Base-by-base conservation (phyloP, 2,888 invertebrate species). In the Zygogramma bicolorata region DNA sequence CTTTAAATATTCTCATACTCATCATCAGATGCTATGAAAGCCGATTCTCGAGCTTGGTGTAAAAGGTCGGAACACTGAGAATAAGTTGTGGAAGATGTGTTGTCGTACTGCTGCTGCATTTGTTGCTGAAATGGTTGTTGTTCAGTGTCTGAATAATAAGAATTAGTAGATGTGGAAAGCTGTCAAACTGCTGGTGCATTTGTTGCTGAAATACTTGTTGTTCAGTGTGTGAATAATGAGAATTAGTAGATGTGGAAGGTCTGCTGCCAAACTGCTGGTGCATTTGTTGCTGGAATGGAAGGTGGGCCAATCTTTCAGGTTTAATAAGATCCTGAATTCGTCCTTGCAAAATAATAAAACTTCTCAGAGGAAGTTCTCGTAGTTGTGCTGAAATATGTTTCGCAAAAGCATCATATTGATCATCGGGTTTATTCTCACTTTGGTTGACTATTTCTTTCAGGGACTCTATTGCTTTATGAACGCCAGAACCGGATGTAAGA, bases 341-440 rank as follows among this genome's bases (percentile, higher is more conserved):
- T 25, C 62, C 42, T 62, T 62, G 62, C 42, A 62, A 42, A 42
- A 42, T 25, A 42, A 62, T 46, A 27, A 62, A 62, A 62, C 40
- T 42, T 42, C 42, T 62, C 18, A 46, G 13, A 42, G 42, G 42
- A 22, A 61, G 34, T 40, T 62, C 61, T 40, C 61, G 15, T 27
- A 62, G 27, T 62, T 62, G 62, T 22, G 42, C 18, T 25, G 62
- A 40, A 62, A 42, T 62, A 42, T 62, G 46, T 46, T 62, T 62
- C 6, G 27, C 29, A 62, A 15, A 62, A 25, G 8, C 31, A 46
- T 62, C 62, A 42, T 42, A 62, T 62, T 40, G 15, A 40, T 2
- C 40, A 40, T 40, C 40, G 40, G 42, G 27, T 62, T 46, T 62
- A 40, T 40, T 40, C 40, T 40, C 40, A 40, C 34, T 63, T 18